Conservation (phyloP, 1,140 invertebrate genomes). For the Cardiocondyla obscurior region DNA sequence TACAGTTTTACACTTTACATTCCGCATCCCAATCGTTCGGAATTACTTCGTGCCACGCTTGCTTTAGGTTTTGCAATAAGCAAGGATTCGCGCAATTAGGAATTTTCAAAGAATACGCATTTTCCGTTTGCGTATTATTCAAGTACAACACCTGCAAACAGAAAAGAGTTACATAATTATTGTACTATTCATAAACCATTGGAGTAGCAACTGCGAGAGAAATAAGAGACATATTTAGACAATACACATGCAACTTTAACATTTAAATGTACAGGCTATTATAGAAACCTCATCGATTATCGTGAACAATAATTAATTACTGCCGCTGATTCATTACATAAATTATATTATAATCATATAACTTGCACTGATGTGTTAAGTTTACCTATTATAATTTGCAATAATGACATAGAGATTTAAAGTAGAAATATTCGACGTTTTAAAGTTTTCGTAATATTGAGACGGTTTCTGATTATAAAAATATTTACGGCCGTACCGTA, state of each 20-base stretch:
- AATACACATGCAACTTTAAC: not conserved
- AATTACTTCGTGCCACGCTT: constrained; percentile 80
- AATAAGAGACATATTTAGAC: not conserved
- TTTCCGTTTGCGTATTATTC: constrained; percentile 69
- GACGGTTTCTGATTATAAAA: constrained; percentile 10
- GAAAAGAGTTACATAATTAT: not conserved
- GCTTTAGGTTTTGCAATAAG: constrained; percentile 80
- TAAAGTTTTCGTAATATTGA: not conserved
- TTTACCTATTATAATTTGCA: not conserved
- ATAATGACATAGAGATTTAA: not conserved
- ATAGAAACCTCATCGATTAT: not conserved
- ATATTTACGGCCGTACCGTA: not conserved
- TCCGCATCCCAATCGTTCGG: constrained; percentile 84
- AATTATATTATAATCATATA: not conserved
- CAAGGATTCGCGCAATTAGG: constrained; percentile 83
- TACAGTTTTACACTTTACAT: constrained; percentile 73
- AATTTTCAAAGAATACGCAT: constrained; percentile 75
- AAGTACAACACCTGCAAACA: constrained; percentile 68
- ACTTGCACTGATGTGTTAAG: not conserved
- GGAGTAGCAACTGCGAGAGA: not conserved
- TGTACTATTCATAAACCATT: not conserved
- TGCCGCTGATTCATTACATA: not conserved
- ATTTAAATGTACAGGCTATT: not conserved
- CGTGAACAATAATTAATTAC: not conserved
- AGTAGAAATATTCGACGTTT: not conserved